Percentiles rank a stretch among this genome's conserved stretches.
Evolutionary conservation across 2,113 vertebrate species (phyloP).

Genomic region (Boulengeromyrus knoepffleri): DNA sequence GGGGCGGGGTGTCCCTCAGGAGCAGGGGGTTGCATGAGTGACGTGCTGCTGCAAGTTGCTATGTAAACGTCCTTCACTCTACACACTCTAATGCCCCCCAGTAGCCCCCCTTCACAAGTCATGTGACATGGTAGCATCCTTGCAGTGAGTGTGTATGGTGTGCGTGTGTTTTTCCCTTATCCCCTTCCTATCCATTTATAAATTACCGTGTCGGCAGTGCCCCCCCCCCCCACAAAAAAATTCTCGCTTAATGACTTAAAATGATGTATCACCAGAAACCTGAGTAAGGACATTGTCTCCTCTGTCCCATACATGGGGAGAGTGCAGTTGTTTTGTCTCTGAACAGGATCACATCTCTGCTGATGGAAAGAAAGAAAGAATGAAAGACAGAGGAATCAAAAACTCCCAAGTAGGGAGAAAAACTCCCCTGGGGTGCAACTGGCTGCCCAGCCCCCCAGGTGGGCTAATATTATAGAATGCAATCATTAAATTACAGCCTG

Average conservation of each 20-base stretch:
- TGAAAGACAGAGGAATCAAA: background rate
- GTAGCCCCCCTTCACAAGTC: background rate
- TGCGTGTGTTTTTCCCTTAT: background rate
- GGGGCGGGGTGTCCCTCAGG: background rate
- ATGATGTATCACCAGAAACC: background rate
- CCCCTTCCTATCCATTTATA: background rate
- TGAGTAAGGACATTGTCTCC: background rate
- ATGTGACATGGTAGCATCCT: background rate
- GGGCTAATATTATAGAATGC: background rate
- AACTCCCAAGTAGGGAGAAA: background rate
- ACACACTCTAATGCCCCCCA: background rate
- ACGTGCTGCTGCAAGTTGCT: background rate
- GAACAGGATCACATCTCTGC: background rate
- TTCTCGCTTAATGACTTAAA: background rate
- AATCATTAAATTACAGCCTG: background rate
- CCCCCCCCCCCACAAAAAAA: background rate
- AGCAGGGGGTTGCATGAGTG: background rate
- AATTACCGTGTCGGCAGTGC: background rate
- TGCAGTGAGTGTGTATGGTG: background rate
- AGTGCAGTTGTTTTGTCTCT: background rate
- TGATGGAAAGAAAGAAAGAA: background rate
- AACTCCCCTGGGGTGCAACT: background rate
- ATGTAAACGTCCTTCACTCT: background rate
- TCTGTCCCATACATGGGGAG: background rate
- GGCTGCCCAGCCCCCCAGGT: background rate